Conservation (phyloP, 1,140 invertebrate genomes). For the Paraescarpia echinospica region DNA sequence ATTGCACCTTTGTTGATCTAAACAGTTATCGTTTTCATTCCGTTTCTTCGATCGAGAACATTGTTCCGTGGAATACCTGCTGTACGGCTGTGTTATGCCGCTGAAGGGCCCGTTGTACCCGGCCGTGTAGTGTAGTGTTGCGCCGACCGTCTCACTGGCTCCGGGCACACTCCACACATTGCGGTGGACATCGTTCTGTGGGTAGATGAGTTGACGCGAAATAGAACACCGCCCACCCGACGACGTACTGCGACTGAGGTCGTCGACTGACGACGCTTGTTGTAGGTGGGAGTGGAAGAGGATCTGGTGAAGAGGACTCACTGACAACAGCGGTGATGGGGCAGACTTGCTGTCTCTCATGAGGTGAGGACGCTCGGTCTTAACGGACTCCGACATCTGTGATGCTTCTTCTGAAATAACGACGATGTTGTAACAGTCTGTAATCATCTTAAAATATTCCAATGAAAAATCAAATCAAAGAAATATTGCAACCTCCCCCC, state of each 20-base stretch:
- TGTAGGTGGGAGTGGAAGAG: neutral
- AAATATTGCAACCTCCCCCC: too few relatives aligned
- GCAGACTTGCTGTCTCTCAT: neutral
- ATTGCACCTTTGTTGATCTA: neutral
- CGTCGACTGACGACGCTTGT: neutral
- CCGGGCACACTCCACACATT: neutral
- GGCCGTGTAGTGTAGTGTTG: neutral
- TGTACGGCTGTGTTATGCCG: neutral
- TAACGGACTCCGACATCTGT: neutral
- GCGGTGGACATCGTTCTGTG: neutral
- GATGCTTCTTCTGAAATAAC: neutral
- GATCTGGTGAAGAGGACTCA: neutral
- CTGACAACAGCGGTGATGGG: neutral
- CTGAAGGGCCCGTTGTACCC: neutral
- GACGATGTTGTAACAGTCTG: neutral
- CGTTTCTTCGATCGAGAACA: neutral
- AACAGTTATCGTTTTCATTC: neutral
- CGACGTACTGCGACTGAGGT: neutral
- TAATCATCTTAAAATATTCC: neutral
- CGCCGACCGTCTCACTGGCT: neutral
- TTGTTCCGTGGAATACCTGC: neutral
- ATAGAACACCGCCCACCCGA: neutral
- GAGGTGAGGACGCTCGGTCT: neutral
- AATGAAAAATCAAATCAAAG: too few relatives aligned
- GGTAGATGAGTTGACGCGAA: neutral